Evolutionary conservation across 1,140 invertebrate species (phyloP), one percentile per base, ranked within the genome.

Genomic region (Asobara japonica): DNA sequence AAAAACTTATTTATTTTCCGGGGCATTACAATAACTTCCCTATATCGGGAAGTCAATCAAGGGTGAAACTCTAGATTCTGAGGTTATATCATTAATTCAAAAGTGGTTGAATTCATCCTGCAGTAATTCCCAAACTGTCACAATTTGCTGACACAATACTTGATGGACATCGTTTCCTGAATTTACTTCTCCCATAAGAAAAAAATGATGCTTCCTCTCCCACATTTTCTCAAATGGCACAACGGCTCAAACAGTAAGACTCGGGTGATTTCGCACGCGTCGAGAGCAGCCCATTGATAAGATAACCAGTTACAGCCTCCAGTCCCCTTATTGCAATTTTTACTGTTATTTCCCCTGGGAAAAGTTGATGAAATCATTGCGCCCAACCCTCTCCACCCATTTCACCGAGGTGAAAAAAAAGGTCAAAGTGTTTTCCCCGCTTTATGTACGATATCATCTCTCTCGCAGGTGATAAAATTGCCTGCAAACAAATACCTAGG

Each of bases 311-410:
- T 33, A 41, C 64, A 18, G 22, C 38, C 25, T 30, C 51, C n/a
- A 27, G 13, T 56, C 62, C 18, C 22, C 25, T 13, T 29, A 60
- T 60, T 56, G 22, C 38, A 33, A 72, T 65, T 61, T 67, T 61
- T 60, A 7, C 45, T 20, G 18, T 51, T 2, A 41, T 65, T 65
- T 41, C 64, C 65, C 41, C n/a, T 1, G 65, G 27, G 7, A 30
- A 45, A 8, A 25, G 6, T 29, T 51, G 13, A 67, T 67, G 41
- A 29, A 51, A 67, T 51, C 22, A 48, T 67, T n/a, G n/a, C n/a
- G n/a, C n/a, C n/a, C n/a, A n/a, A n/a, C 65, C 10, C 20, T 3
- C 38, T 51, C 25, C 64, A 20, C 8, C 27, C 16, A 7, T 27
- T 41, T 67, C 8, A 22, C 16, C 18, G 2, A 25, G 41, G 18